Evolutionary conservation across 2,888 invertebrate species (phyloP).

Genomic region (Prosapia bicincta): DNA sequence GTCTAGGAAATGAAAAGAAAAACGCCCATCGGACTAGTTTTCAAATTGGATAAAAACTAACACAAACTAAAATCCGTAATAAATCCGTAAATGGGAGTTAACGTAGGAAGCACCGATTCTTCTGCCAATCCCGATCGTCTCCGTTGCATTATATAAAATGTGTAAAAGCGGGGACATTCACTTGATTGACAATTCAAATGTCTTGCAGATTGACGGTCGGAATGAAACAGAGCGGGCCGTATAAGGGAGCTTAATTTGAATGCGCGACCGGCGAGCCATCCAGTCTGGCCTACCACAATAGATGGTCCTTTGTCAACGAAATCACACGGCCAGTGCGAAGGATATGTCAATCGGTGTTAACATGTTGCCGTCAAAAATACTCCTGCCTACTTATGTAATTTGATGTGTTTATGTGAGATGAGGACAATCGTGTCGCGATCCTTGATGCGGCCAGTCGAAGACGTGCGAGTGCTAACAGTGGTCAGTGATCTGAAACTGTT

Average conservation of each 20-base stretch:
- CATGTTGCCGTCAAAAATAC: slow-evolving; percentile 19
- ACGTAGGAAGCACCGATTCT: slow-evolving; percentile 18
- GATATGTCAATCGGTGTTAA: slow-evolving; percentile 21
- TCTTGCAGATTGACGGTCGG: slow-evolving; percentile 15
- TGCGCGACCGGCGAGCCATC: slow-evolving; percentile 7
- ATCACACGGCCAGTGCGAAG: not conserved
- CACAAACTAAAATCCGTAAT: slow-evolving; percentile 7
- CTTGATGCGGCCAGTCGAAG: not conserved
- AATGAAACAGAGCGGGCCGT: slow-evolving; percentile 6
- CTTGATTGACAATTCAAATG: slow-evolving; percentile 2
- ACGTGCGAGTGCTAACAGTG: not conserved
- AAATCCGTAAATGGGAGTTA: slow-evolving; percentile 27
- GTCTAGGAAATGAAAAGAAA: not conserved
- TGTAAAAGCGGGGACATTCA: slow-evolving; percentile 10
- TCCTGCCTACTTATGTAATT: slow-evolving; percentile 8
- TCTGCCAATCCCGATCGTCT: slow-evolving; percentile 18
- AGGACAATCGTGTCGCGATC: not conserved
- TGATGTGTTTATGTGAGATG: slow-evolving; percentile 12
- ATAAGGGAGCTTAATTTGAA: slow-evolving; percentile 21
- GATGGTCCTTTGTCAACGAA: slow-evolving; percentile 25
- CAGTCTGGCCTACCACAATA: slow-evolving; percentile 12
- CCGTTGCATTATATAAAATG: slow-evolving; percentile 27
- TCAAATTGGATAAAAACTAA: slow-evolving; percentile 2
- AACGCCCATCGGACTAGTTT: not conserved
- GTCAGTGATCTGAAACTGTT: no score